Evolutionary conservation across 2,888 invertebrate genomes (phyloP), one percentile per base, ranked within the genome.

Genomic region (Latrodectus hesperus): DNA sequence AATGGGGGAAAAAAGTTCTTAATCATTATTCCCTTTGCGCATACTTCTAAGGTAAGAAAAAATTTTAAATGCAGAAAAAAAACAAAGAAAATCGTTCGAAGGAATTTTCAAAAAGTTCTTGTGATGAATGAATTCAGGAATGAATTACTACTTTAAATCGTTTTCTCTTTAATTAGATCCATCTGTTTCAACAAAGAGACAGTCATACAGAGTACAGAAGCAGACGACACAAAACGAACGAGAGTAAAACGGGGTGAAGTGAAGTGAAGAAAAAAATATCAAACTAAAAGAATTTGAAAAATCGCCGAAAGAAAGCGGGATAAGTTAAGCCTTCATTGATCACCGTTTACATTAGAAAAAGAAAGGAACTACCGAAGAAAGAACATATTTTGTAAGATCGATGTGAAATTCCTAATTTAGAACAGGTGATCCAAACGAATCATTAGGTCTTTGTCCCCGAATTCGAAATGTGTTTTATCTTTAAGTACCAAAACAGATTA

Each of bases 181-280:
- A 88, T 88, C 87, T 88, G 87, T 88, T 88, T 88, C 78, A 88
- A 88, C 87, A 88, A 88, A 83, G 78, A 79, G 78, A 88, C 82
- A 78, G 87, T 88, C 78, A 52, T 71, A 74, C 65, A 68, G 75
- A 49, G 51, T 38, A 6, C 38, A 38, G 38, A 38, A 38, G 38
- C 38, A 38, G 38, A 38, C 38, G 38, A 38, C 38, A 38, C 38
- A 38, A 38, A 38, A 38, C 38, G 38, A 38, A 38, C 38, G 49
- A 22, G 70, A 75, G 14, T 2, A 17, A 16, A 26, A 12, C 67
- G n/a, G 17, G 26, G 22, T 12, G 17, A n/a, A 68, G 17, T 17
- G 17, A 68, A 26, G 60, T 70, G 55, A 82, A 53, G n/a, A 65
- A 81, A 81, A 17, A 72, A 80, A 80, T 51, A 80, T 60, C 38